A percentile compares a stretch with the other conserved stretches of the same genome.
These are phyloP conservation scores for Cnemophilus loriae DNA, from an alignment of 2,113 vertebrate genomes.

Conservation along the genomic window DNA sequence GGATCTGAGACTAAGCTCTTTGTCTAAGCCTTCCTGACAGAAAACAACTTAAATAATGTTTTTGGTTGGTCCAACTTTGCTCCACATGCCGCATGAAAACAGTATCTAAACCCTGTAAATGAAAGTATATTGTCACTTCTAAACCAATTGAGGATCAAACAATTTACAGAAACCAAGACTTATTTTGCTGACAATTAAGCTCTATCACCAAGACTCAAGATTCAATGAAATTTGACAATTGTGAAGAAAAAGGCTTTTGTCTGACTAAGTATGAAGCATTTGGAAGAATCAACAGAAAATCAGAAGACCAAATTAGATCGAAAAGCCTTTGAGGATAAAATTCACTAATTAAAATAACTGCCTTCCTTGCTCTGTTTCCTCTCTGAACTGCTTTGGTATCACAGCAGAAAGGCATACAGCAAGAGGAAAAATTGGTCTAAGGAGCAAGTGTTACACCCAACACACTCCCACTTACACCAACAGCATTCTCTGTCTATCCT, in stretches of 20 bases:
- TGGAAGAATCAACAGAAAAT: slow-evolving; percentile 50
- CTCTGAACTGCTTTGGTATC: background rate
- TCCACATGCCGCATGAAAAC: slow-evolving; percentile 44
- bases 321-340: slow-evolving; percentile 27
- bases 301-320: background rate
- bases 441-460: background rate
- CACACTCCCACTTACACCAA: background rate
- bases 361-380: background rate
- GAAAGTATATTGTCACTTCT: slow-evolving; percentile 49
- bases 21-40: slow-evolving; percentile 53
- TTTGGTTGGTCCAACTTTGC: slow-evolving; percentile 49
- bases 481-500: background rate
- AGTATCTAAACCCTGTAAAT: slow-evolving; percentile 57
- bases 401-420: background rate
- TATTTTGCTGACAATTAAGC: slow-evolving; percentile 69
- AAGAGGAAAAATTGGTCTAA: background rate
- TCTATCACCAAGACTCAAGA: slow-evolving; percentile 49
- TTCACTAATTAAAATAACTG: slow-evolving; percentile 10
- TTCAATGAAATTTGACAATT: slow-evolving; percentile 61
- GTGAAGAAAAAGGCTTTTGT: slow-evolving; percentile 57
- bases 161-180: slow-evolving; percentile 67
- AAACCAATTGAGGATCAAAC: slow-evolving; percentile 68
- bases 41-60: slow-evolving; percentile 59
- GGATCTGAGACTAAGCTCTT: slow-evolving; percentile 64
- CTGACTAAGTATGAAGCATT: slow-evolving; percentile 15